A percentile compares a stretch with the other conserved stretches of the same genome.
phyloP scores from a whole-genome alignment of 2,888 invertebrate genomes.

The Watsonalla binaria region DNA sequence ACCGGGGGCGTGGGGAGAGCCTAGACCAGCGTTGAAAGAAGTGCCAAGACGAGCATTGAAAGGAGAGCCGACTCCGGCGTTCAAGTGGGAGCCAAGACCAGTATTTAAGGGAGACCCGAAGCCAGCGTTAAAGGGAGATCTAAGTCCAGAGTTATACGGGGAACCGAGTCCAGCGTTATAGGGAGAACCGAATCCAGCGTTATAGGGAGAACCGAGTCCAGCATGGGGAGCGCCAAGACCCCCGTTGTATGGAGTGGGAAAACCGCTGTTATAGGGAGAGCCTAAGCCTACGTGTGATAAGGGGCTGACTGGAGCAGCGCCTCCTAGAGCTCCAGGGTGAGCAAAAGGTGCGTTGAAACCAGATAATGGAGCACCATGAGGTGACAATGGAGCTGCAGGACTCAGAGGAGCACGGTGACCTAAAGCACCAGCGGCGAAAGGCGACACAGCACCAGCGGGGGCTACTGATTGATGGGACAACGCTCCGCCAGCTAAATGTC shows the following conservation, averaged over 20 bases:
- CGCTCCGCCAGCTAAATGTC: background rate
- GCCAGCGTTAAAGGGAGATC: background rate
- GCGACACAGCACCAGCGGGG: background rate
- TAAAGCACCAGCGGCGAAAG: conserved; percentile 6
- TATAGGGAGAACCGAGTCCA: background rate
- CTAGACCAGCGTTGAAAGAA: background rate
- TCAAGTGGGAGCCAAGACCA: background rate
- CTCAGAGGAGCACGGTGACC: conserved; percentile 10
- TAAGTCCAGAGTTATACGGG: background rate
- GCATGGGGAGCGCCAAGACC: background rate
- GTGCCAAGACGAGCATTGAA: conserved; percentile 1
- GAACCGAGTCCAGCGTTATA: background rate
- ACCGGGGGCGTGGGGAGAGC: background rate
- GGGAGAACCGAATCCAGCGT: background rate
- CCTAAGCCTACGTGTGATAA: conserved; percentile 1
- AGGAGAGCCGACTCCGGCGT: background rate
- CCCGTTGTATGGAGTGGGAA: background rate
- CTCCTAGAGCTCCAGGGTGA: background rate
- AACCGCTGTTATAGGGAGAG: background rate
- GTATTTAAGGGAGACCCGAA: background rate
- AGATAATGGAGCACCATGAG: conserved; percentile 13
- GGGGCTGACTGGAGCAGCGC: background rate
- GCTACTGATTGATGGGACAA: background rate
- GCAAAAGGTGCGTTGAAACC: conserved; percentile 8
- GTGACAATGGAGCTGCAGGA: conserved; percentile 6